Base-by-base conservation (phyloP, 1,140 invertebrate genomes). In the Pseudobourletiella spinata region DNA sequence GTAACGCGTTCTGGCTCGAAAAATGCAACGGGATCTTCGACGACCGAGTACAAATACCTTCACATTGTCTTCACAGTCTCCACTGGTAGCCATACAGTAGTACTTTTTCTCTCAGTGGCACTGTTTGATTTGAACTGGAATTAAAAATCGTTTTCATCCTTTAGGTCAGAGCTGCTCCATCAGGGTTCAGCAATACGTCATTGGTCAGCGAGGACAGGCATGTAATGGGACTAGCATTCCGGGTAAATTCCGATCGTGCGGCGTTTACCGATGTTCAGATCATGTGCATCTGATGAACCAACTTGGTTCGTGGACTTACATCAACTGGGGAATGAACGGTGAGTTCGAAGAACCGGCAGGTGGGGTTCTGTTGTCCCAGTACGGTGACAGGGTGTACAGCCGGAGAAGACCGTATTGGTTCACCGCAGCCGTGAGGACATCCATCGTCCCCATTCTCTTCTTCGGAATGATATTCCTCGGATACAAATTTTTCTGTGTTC, bases 31-130 rank as follows among this genome's bases (percentile, higher is more conserved):
- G 32, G n/a, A 39, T 11, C 32, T 18, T 42, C 8, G n/a, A 39
- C 32, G 32, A 39, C 32, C 32, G n/a, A 35, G 29, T 22, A 35
- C 6, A 55, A 32, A 35, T 55, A 55, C 18, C 32, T 55, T 16
- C 52, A 55, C n/a, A 55, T 55, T 35, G 52, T 55, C n/a, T 55
- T 55, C 52, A 35, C 29, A 18, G 52, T 35, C 3, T 54, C 50
- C 50, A 16, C 50, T 26, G 50, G 50, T 54, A 54, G 30, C 4
- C 8, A 39, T 11, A 39, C n/a, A n/a, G n/a, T n/a, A n/a, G n/a
- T n/a, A n/a, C n/a, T n/a, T n/a, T n/a, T n/a, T n/a, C n/a, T n/a
- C n/a, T n/a, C n/a, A n/a, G n/a, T n/a, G n/a, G n/a, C n/a, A n/a
- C n/a, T 11, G 32, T 39, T 39, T 39, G n/a, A 39, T 39, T 39